These are phyloP conservation scores for Hyaena hyaena DNA, from an alignment of 2,113 vertebrate genomes.

Conservation along the genomic window DNA sequence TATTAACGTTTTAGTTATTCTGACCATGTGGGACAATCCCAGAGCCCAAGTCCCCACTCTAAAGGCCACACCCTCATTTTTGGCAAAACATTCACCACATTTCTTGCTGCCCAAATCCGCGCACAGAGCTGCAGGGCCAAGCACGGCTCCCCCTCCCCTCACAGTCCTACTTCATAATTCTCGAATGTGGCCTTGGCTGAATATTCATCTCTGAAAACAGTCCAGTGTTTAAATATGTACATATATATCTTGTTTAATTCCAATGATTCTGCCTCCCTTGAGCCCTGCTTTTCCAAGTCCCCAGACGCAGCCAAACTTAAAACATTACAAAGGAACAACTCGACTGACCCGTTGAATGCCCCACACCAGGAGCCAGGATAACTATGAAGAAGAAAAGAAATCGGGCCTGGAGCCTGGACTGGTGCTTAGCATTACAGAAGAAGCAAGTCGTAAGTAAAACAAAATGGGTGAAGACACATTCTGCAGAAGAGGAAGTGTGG, in stretches of 20 bases:
- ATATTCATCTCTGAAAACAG: not conserved
- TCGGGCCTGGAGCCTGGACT: not conserved
- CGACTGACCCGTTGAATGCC: not conserved
- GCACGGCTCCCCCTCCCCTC: not conserved
- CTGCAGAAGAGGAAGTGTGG: not conserved
- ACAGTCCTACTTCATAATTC: not conserved
- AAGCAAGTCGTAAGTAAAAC: not conserved
- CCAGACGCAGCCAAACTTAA: not conserved
- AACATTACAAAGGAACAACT: not conserved
- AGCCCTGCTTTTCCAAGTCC: not conserved
- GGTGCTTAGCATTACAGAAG: not conserved
- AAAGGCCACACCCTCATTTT: not conserved
- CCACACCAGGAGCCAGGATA: not conserved
- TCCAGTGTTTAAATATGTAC: not conserved
- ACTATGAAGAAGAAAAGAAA: not conserved
- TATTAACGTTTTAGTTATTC: slow-evolving; percentile 52
- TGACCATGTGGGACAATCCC: not conserved
- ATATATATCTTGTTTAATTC: not conserved
- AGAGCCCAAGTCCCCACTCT: not conserved
- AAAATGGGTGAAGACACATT: not conserved
- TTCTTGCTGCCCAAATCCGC: not conserved
- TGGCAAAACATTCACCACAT: not conserved
- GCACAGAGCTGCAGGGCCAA: not conserved
- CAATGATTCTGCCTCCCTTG: not conserved
- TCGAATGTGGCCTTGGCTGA: not conserved